Evolutionary conservation across 2,797 vertebrate genomes (phyloP).

Genomic region (Tokudaia tokunoshimensis): DNA sequence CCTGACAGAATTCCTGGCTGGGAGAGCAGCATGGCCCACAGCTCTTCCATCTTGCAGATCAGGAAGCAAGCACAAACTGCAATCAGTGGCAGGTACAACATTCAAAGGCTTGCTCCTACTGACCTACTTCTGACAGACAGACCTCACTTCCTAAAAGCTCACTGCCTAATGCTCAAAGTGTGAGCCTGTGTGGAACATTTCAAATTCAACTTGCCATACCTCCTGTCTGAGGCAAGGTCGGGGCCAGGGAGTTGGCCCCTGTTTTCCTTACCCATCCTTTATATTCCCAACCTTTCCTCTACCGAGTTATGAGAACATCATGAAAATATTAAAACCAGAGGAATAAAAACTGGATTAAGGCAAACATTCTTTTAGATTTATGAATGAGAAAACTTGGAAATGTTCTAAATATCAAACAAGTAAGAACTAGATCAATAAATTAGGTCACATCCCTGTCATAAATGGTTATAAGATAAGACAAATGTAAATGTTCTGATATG

Average conservation of each 20-base stretch:
- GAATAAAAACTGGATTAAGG: neutral
- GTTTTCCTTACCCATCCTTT: neutral
- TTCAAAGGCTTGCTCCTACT: neutral
- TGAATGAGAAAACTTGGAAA: conserved; percentile 34
- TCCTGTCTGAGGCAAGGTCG: neutral
- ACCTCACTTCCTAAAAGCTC: neutral
- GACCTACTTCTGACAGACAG: neutral
- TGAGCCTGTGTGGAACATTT: neutral
- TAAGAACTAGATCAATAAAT: conserved; percentile 13
- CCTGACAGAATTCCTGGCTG: neutral
- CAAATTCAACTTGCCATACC: neutral
- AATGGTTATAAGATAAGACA: conserved; percentile 13
- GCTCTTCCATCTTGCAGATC: neutral
- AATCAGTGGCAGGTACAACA: neutral
- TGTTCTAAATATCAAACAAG: neutral
- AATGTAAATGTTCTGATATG: neutral
- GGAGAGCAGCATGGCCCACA: neutral
- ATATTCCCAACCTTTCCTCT: neutral
- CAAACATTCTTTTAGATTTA: neutral
- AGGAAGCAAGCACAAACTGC: neutral
- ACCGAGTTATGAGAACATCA: neutral
- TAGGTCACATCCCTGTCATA: neutral
- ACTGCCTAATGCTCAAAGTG: neutral
- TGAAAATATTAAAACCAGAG: neutral
- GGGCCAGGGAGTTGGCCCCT: neutral